Percentiles rank a stretch among this genome's conserved stretches.
Evolutionary conservation across 2,888 invertebrate species (phyloP).

Genomic region (Andrena bicolor): DNA sequence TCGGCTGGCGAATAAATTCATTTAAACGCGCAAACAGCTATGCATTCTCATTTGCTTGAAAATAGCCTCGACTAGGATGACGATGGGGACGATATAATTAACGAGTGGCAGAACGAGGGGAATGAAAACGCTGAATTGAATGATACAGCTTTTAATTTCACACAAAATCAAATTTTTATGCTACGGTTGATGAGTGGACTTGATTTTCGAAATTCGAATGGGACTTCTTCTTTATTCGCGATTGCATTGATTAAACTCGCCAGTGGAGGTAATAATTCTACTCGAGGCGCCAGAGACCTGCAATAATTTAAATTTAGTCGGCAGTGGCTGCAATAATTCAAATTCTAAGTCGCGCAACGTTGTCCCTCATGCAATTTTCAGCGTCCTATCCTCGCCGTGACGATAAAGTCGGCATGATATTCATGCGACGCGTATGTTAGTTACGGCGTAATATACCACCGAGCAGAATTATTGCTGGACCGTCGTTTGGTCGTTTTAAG

Average conservation of each 20-base stretch:
- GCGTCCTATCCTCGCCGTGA: conserved; percentile 2
- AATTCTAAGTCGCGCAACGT: conserved; percentile 24
- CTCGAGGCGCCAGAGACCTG: not conserved
- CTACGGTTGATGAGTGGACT: not conserved
- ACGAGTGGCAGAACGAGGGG: conserved; percentile 15
- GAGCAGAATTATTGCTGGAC: conserved; percentile 31
- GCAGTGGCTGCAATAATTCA: conserved; percentile 25
- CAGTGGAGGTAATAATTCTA: not conserved
- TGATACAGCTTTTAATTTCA: conserved; percentile 24
- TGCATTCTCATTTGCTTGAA: conserved; percentile 51
- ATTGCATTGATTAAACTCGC: conserved; percentile 7
- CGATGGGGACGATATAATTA: conserved; percentile 46
- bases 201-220: not conserved
- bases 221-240: not conserved
- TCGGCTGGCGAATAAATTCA: conserved; percentile 43
- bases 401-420: conserved; percentile 41
- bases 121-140: conserved; percentile 27
- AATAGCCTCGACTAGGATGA: conserved; percentile 26
- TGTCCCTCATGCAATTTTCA: conserved; percentile 45
- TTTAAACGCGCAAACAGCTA: conserved; percentile 40
- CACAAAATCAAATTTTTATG: not conserved
- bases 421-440: conserved; percentile 36
- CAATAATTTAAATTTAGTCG: not conserved
- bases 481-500: conserved; percentile 28
- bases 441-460: conserved; percentile 35